Percentiles rank a stretch among this genome's conserved stretches.
These are phyloP conservation scores for Lasius platythorax DNA, from an alignment of 2,888 invertebrate genomes.

Conservation along the genomic window DNA sequence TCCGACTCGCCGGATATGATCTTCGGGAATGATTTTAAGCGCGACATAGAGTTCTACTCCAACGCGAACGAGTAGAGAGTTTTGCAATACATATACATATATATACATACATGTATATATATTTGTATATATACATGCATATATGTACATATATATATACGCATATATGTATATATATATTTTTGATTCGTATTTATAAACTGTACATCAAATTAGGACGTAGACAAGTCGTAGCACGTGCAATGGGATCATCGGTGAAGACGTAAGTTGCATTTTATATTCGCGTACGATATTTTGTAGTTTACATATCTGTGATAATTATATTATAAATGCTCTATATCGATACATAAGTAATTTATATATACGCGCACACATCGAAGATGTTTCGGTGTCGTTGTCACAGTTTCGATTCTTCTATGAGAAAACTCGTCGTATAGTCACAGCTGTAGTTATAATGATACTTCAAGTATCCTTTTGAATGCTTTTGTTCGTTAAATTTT, in stretches of 20 bases:
- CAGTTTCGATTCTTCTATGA: constrained; percentile 30
- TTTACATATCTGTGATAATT: constrained; percentile 85
- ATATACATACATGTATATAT: constrained; percentile 68
- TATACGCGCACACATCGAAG: constrained; percentile 31
- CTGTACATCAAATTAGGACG: constrained; percentile 67
- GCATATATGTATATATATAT: constrained; percentile 74
- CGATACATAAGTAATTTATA: constrained; percentile 80
- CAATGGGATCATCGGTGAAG: constrained; percentile 76
- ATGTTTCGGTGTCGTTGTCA: constrained; percentile 25
- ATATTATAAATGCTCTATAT: constrained; percentile 81
- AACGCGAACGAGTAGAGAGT: constrained; percentile 25
- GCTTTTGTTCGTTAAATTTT: constrained; percentile 37
- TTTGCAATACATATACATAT: constrained; percentile 50
- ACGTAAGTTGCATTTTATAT: constrained; percentile 82
- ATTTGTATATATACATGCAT: constrained; percentile 70
- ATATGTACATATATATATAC: constrained; percentile 50
- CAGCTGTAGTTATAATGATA: constrained; percentile 14
- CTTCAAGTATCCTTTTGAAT: constrained; percentile 3
- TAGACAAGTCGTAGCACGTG: constrained; percentile 72
- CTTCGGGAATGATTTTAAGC: constrained; percentile 74
- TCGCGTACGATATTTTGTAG: constrained; percentile 84
- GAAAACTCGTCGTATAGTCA: constrained; percentile 12
- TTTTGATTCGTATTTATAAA: constrained; percentile 76
- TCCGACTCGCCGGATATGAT: constrained; percentile 72
- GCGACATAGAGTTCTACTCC: constrained; percentile 63